These are phyloP conservation scores for Salminus brasiliensis DNA, from an alignment of 2,113 vertebrate species.

Conservation along the genomic window DNA sequence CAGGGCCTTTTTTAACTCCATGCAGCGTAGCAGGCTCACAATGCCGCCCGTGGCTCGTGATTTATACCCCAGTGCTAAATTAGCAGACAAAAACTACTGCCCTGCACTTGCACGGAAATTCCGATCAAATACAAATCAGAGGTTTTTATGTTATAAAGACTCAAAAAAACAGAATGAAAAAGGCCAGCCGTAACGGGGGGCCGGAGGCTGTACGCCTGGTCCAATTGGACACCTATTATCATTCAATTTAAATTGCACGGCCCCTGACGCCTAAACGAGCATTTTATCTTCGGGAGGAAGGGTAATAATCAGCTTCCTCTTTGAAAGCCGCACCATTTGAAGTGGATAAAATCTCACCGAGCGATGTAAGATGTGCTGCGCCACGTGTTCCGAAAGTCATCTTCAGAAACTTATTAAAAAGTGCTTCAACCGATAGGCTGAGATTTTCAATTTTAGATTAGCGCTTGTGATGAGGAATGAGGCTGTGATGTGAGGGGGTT, in stretches of 20 bases:
- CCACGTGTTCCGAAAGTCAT: slow-evolving; percentile 20
- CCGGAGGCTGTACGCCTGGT: neutral
- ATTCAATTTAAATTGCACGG: slow-evolving; percentile 16
- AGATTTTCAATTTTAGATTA: slow-evolving; percentile 48
- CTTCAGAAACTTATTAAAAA: slow-evolving; percentile 14
- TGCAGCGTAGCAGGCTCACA: neutral
- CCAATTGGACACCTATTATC: slow-evolving; percentile 8
- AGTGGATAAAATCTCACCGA: slow-evolving; percentile 4
- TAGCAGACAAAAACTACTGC: neutral
- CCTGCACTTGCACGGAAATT: neutral
- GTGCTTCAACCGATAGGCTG: neutral
- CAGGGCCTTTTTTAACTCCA: neutral
- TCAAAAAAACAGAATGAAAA: neutral
- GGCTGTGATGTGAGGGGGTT: neutral
- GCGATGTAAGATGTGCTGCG: slow-evolving; percentile 21
- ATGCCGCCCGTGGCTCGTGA: neutral
- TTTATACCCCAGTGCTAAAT: neutral
- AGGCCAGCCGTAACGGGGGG: neutral
- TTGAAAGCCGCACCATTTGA: slow-evolving; percentile 14
- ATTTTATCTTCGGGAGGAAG: neutral
- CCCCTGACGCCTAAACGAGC: neutral
- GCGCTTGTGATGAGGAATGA: neutral
- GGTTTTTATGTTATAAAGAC: neutral
- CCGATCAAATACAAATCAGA: neutral
- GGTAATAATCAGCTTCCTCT: slow-evolving; percentile 12